phyloP scores from a whole-genome alignment of 2,113 vertebrate genomes.

The Dromaius novaehollandiae region DNA sequence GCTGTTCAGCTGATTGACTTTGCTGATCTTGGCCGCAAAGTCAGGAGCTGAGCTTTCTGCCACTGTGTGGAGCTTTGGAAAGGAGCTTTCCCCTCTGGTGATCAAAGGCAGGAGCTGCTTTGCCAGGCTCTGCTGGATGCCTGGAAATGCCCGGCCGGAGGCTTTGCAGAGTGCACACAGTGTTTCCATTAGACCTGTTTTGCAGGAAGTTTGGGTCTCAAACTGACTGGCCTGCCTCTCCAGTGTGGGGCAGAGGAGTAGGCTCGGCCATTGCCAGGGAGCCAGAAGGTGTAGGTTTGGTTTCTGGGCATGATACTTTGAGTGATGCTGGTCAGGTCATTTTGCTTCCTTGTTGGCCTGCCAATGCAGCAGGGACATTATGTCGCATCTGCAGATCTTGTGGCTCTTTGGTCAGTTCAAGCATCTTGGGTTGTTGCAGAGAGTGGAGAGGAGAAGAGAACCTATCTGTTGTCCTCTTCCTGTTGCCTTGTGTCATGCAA shows the following conservation, averaged over 20 bases:
- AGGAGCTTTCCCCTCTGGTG: not conserved
- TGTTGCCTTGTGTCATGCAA: fast-evolving
- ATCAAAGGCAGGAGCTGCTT: not conserved
- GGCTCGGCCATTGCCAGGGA: not conserved
- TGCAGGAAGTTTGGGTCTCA: not conserved
- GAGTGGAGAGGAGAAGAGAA: not conserved
- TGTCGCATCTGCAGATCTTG: not conserved
- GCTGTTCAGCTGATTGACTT: not conserved
- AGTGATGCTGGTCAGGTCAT: not conserved
- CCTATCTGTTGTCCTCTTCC: not conserved
- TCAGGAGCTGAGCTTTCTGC: not conserved
- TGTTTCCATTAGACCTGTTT: slow-evolving; percentile 17
- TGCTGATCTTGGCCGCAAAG: not conserved
- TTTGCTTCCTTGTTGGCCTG: not conserved
- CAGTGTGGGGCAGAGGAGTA: not conserved
- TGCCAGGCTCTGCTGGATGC: not conserved
- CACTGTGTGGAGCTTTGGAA: not conserved
- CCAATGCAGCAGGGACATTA: not conserved
- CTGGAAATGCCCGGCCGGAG: not conserved
- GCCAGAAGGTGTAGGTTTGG: not conserved
- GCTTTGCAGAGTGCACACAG: fast-evolving
- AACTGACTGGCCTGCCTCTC: not conserved
- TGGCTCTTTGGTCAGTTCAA: not conserved
- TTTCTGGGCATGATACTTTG: not conserved
- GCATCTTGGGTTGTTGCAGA: not conserved